Base-by-base conservation (phyloP, 37 sponge, comb jelly and placozoan genomes). In the Hexactinellida sp. region DNA sequence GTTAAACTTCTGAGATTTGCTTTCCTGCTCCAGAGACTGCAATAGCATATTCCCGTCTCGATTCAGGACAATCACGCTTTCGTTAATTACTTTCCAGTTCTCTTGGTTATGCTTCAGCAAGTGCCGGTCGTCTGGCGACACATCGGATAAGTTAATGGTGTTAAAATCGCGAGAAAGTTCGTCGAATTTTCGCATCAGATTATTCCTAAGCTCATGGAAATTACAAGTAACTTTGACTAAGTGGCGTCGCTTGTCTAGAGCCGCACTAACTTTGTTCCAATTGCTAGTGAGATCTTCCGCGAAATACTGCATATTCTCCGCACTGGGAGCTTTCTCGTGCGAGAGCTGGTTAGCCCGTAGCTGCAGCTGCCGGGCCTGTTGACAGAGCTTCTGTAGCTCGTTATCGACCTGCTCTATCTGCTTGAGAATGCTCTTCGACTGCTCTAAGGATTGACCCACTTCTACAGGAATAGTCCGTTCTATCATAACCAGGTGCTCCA, bases 71-170 rank as follows among this genome's bases (percentile, higher is more conserved):
- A n/a, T 23, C 3, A 63, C 76, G 3, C 76, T 23, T 23, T 63
- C 76, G 19, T 63, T 63, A 63, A 63, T 63, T 7, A 25, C 76
- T 23, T 63, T 63, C 76, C 76, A 63, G 76, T 10, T 63, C 76
- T 63, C 76, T n/a, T 63, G 76, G 30, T 63, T 63, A 23, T 63
- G 76, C 13, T 63, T 63, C 34, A 63, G 30, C 1, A 63, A 23
- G 76, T 63, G 76, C 13, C 76, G 3, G 76, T 63, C 76, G 76
- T 63, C 76, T 25, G 76, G 76, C 76, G 76, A 63, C 3, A 63
- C 76, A 1, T 63, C 76, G 34, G 76, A 63, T 7, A 63, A 63
- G 3, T 10, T 63, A 32, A 63, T 63, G 34, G 28, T 63, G 76
- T 63, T 63, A n/a, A 63, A 63, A 63, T 63, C 76, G 3, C 76